Evolutionary conservation across 2,113 vertebrate species (phyloP).

Genomic region (Rhynchopsitta pachyrhyncha): DNA sequence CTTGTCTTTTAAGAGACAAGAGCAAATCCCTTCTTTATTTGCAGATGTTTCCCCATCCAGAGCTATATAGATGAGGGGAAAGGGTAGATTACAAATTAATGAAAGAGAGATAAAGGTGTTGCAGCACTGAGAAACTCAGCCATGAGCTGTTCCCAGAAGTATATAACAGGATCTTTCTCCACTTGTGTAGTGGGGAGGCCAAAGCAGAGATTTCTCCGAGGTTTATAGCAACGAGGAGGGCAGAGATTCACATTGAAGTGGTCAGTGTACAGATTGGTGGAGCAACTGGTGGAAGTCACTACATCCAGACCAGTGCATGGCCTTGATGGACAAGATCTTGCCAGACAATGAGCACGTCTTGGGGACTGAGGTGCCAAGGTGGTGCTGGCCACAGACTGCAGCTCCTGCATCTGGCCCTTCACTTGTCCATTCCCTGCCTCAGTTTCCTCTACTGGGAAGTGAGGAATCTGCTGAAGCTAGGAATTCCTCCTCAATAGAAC

Average conservation of each 20-base stretch:
- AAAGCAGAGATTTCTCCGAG: background rate
- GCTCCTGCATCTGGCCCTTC: background rate
- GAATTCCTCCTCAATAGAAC: background rate
- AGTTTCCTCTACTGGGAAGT: background rate
- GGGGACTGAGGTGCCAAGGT: background rate
- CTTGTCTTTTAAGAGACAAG: background rate
- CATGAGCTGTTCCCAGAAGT: background rate
- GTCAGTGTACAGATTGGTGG: background rate
- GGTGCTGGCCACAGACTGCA: background rate
- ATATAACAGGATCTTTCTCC: background rate
- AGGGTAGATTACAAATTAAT: background rate
- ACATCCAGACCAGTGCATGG: rapidly evolving
- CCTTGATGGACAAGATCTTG: rapidly evolving
- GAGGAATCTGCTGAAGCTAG: background rate
- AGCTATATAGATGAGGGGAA: background rate
- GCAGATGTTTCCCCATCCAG: background rate
- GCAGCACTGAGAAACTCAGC: background rate
- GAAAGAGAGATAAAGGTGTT: background rate
- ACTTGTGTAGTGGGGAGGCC: background rate
- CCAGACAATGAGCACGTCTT: background rate
- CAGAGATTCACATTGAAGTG: rapidly evolving
- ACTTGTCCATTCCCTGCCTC: background rate
- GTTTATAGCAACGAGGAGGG: rapidly evolving
- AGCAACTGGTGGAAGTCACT: background rate
- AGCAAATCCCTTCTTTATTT: constrained; percentile 28